Evolutionary conservation across 2,888 invertebrate species (phyloP), one percentile per base, ranked within the genome.

Genomic region (Agonopterix alstromeriana): DNA sequence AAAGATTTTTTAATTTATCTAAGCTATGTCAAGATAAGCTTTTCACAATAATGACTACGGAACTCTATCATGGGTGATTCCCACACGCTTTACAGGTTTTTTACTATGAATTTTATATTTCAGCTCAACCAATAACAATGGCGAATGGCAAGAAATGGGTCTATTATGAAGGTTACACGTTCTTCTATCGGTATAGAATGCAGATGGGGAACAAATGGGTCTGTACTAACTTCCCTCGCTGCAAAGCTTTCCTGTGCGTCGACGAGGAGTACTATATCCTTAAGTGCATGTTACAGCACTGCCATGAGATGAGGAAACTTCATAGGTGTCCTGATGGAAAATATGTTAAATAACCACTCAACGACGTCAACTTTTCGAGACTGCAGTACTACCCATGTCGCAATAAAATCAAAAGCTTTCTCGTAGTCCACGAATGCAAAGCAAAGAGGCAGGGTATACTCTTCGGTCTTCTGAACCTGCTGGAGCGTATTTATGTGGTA

Each of bases 181-280:
- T 77, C 56, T 79, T 79, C 66, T 74, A 61, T 46, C 63, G 78
- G 8, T 78, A 81, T 53, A 62, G 57, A 42, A 49, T 57, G 8
- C 66, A 52, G 45, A 41, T 42, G 1, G 78, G 77, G 1, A 57
- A 67, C 12, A 78, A 76, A 49, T 81, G 77, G 78, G 75, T 73
- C 0, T 81, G 81, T 50, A 80, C 76, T 1, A 64, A 54, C 9
- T 79, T 73, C 50, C 77, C 79, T 0, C 61, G 66, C 2, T 81
- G 81, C 58, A 80, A 78, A 41, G 70, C 77, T 0, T 71, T 45
- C 36, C 43, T 79, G 0, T 65, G 60, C 40, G 58, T 79, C 2
- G 65, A 72, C 35, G 69, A 70, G 0, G 9, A 55, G 2, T 5
- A 27, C 17, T 48, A 51, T 4, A 56, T 77, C 3, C n/a, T 67